Percentiles rank a stretch among this genome's conserved stretches.
phyloP scores from a whole-genome alignment of 2,113 vertebrate species.

The Dipodomys spectabilis region DNA sequence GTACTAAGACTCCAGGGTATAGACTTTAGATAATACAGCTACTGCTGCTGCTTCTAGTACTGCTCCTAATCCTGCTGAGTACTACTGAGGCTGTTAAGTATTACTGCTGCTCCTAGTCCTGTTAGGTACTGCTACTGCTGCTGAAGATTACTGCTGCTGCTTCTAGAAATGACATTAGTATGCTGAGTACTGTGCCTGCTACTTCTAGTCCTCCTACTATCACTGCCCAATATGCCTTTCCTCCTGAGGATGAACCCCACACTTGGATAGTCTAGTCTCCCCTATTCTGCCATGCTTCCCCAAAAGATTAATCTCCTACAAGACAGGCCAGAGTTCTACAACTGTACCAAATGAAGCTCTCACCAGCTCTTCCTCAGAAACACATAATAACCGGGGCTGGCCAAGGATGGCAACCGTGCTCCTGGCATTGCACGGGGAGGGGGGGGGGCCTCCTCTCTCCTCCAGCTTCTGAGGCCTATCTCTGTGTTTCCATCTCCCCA shows the following conservation, averaged over 20 bases:
- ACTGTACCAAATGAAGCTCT: not conserved
- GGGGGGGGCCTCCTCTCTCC: not conserved
- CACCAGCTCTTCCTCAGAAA: not conserved
- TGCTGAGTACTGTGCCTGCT: too few species aligned
- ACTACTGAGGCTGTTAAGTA: not conserved
- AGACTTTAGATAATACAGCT: not conserved
- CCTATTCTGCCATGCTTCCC: not conserved
- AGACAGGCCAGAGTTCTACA: not conserved
- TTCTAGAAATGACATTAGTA: not conserved
- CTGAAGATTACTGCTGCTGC: not conserved
- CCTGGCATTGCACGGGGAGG: accelerated
- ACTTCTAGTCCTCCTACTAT: not conserved
- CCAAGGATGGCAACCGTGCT: not conserved
- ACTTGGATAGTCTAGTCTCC: not conserved
- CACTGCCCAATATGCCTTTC: too few species aligned
- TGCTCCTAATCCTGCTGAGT: too few species aligned
- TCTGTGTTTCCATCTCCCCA: not conserved
- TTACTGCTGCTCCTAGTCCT: too few species aligned
- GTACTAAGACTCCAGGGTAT: too few species aligned
- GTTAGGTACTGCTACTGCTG: not conserved
- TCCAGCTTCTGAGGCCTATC: not conserved
- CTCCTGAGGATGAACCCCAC: not conserved
- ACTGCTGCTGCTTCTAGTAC: too few species aligned
- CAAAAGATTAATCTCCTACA: not conserved
- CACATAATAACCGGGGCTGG: not conserved